Evolutionary conservation across 2,888 invertebrate genomes (phyloP), one percentile per base, ranked within the genome.

Genomic region (Phlogophora meticulosa): DNA sequence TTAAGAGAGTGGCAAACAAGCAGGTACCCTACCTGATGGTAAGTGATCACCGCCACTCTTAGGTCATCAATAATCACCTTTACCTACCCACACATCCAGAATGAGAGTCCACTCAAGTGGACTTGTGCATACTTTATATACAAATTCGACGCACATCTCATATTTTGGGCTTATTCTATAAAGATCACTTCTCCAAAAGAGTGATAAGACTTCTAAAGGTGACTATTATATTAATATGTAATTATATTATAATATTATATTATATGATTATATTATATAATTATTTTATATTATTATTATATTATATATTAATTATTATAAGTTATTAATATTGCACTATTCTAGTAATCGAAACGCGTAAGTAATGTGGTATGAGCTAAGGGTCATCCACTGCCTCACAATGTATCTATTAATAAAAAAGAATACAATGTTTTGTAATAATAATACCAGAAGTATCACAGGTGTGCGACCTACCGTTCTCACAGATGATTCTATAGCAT

Each of bases 51-150:
- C n/a, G n/a, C n/a, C n/a, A n/a, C n/a, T n/a, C n/a, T n/a, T n/a
- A n/a, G n/a, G n/a, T n/a, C n/a, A n/a, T n/a, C n/a, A n/a, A n/a
- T n/a, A 88, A 87, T 81, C 78, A 86, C 83, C 81, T 83, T 84
- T 72, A 82, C 74, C 79, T n/a, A n/a, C n/a, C n/a, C n/a, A 84
- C 62, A 79, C 70, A 78, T 74, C 57, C 68, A 79, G 64, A 81
- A 78, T 73, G 62, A 74, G 71, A 68, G 56, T 72, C 60, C 63
- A 65, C 59, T 55, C 68, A 72, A 66, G 65, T 56, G 20, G 55
- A 75, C 74, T 81, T 76, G 75, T 82, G 75, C 72, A 73, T 77
- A 70, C 65, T 68, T 67, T 77, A 78, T 75, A 75, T 83, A 82
- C 78, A 83, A 66, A 71, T 70, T 68, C 15, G 28, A 63, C 67